These are phyloP conservation scores for Meta bourneti DNA, from an alignment of 2,888 invertebrate species.

Conservation along the genomic window DNA sequence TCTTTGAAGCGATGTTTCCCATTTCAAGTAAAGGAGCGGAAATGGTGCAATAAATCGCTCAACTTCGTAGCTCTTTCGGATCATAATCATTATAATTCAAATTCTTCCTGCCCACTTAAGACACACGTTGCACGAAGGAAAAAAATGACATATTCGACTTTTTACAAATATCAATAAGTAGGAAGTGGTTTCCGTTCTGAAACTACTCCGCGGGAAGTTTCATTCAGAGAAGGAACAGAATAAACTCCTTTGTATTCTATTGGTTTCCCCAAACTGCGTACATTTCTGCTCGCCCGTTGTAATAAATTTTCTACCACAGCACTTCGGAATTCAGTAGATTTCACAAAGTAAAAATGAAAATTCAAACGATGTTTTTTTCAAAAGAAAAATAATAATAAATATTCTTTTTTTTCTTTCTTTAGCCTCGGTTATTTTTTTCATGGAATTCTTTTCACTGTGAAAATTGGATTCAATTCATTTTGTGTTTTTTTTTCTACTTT, in stretches of 20 bases:
- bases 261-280: constrained; percentile 53
- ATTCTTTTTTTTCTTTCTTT: constrained; percentile 26
- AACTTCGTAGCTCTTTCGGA: neutral
- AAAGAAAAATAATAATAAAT: neutral
- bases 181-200: constrained; percentile 23
- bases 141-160: constrained; percentile 13
- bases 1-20: too few species aligned
- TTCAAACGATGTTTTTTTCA: constrained; percentile 69
- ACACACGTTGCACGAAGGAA: neutral
- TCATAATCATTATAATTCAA: neutral
- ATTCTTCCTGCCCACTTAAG: neutral
- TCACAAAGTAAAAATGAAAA: constrained; percentile 67
- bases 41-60: neutral
- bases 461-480: constrained; percentile 76
- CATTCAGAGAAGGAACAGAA: constrained; percentile 48
- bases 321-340: constrained; percentile 71
- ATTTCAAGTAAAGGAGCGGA: neutral
- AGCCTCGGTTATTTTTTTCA: constrained; percentile 9
- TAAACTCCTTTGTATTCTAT: constrained; percentile 66
- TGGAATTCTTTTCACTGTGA: constrained; percentile 57
- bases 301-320: constrained; percentile 65
- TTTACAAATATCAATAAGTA: constrained; percentile 10
- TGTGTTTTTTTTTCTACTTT: constrained; percentile 31
- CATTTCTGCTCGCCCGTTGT: constrained; percentile 40
- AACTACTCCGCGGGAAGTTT: constrained; percentile 29